Conservation (phyloP, 2,888 invertebrate genomes). For the Calameuta idolon region DNA sequence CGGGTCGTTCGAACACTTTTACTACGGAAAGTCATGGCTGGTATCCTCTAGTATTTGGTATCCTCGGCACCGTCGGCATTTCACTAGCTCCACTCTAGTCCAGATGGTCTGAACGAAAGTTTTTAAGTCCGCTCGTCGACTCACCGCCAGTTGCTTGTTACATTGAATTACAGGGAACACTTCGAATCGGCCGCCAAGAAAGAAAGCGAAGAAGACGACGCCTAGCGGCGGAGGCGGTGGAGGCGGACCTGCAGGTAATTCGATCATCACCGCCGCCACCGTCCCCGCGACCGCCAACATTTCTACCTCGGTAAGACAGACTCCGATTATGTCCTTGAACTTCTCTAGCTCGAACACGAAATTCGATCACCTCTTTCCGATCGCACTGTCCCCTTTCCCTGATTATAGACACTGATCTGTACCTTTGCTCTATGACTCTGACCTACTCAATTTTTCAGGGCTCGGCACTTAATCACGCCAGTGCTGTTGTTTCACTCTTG, state of each 20-base stretch:
- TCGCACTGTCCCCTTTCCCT: background rate
- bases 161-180: slow-evolving; percentile 61
- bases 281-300: slow-evolving; percentile 37
- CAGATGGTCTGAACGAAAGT: background rate
- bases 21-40: slow-evolving; percentile 47
- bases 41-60: slow-evolving; percentile 35
- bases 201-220: slow-evolving; percentile 70
- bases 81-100: slow-evolving; percentile 43
- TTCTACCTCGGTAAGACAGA: slow-evolving; percentile 53
- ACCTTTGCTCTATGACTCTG: background rate
- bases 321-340: background rate
- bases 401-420: background rate
- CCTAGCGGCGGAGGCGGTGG: slow-evolving; percentile 34
- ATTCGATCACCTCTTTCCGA: background rate
- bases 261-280: slow-evolving; percentile 39
- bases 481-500: slow-evolving; percentile 48
- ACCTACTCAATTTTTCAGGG: background rate
- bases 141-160: slow-evolving; percentile 51
- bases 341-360: background rate
- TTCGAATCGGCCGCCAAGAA: slow-evolving; percentile 68
- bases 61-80: slow-evolving; percentile 55
- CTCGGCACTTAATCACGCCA: slow-evolving; percentile 63
- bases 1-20: background rate
- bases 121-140: background rate
- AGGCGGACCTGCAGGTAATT: background rate